Evolutionary conservation across 2,888 invertebrate species (phyloP), one percentile per base, ranked within the genome.

Genomic region (Gryllus longicercus): DNA sequence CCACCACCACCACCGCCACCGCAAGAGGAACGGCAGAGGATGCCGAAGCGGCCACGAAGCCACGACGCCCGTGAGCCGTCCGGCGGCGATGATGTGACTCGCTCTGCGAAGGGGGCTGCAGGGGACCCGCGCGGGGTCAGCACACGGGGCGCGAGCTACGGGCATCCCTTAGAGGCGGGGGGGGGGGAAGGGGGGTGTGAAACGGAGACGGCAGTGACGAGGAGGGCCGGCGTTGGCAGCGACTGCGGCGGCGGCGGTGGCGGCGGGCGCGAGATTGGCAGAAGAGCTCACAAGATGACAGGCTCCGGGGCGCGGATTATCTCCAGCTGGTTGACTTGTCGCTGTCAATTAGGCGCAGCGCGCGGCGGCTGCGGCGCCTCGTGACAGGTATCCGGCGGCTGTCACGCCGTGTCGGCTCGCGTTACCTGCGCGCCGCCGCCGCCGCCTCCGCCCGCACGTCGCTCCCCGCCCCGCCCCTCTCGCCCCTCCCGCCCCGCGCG

Each of bases 281-380:
- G 82, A 82, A 82, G 82, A 82, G n/a, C 79, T 79, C 82, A 79
- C 77, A 78, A n/a, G 80, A 79, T 79, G 82, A 82, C 86, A 86
- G 86, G 83, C 84, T 78, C 79, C 79, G 83, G 79, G 84, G 84
- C 84, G 84, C 84, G 86, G 86, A 86, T 87, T 86, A 87, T 86
- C n/a, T n/a, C 86, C 86, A 86, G 85, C 85, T 86, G n/a, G 86
- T 86, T 87, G 86, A 86, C 86, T 87, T 86, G 87, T 87, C 87
- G 85, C 86, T 87, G 87, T 87, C 87, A 87, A 87, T 87, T 87
- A 87, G 86, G 85, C 83, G 83, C 80, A 84, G 84, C 84, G 84
- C 83, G 84, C 83, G 83, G 16, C 75, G 78, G 79, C 75, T 75
- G 78, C 75, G 78, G 80, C 75, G 50, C 74, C 38, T 78, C 79